A percentile compares a stretch with the other conserved stretches of the same genome.
Evolutionary conservation across 2,888 invertebrate species (phyloP).

Genomic region (Exocentrus adspersus): DNA sequence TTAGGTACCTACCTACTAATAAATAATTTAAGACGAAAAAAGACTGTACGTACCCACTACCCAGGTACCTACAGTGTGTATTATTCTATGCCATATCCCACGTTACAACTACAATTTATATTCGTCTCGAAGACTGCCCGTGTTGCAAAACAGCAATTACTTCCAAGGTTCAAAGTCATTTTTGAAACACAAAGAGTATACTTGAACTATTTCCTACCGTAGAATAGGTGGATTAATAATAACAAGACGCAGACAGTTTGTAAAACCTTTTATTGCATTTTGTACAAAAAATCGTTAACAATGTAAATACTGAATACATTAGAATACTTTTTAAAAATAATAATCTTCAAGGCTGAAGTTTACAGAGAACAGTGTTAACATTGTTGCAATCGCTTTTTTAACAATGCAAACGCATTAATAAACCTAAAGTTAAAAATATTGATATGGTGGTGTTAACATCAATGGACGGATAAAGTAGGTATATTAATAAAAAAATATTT

Average conservation of each 20-base stretch:
- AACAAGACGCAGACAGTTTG: constrained; percentile 23
- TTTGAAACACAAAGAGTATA: constrained; percentile 44
- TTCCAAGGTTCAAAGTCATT: constrained; percentile 40
- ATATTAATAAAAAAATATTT: no score
- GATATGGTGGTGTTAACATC: no score
- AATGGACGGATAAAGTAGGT: no score
- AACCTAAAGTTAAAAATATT: no score
- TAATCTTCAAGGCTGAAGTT: constrained; percentile 22
- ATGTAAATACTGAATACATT: constrained; percentile 33
- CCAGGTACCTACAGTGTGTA: no score
- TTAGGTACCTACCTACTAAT: constrained; percentile 2
- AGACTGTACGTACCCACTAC: constrained; percentile 11
- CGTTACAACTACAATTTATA: constrained; percentile 30
- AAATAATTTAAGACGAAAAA: constrained; percentile 35
- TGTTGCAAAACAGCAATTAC: constrained; percentile 44
- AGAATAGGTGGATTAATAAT: constrained; percentile 35
- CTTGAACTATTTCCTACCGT: constrained; percentile 49
- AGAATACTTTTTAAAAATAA: constrained; percentile 32
- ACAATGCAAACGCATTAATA: no score
- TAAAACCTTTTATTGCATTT: constrained; percentile 38
- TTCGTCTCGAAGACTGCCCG: constrained; percentile 28
- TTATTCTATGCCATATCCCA: constrained; percentile 30
- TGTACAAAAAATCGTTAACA: constrained; percentile 43
- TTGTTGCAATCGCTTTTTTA: no score
- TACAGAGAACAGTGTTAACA: no score